phyloP scores from a whole-genome alignment of 2,113 vertebrate species.

The Larimichthys polyactis region DNA sequence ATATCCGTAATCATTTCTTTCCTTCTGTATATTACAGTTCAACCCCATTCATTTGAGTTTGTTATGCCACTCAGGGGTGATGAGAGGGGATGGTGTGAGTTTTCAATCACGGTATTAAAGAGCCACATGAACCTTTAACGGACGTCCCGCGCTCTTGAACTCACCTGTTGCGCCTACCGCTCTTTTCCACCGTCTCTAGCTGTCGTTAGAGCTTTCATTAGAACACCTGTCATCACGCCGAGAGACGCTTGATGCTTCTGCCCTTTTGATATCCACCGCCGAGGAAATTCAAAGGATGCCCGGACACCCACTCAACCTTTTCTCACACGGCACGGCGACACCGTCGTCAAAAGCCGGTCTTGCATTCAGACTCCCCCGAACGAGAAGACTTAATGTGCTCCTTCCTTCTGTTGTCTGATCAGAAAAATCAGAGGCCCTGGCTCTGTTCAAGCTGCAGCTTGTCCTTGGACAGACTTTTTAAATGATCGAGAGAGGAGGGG shows the following conservation, averaged over 20 bases:
- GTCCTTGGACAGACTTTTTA: conserved; percentile 40
- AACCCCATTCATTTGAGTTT: not conserved
- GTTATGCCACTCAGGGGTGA: not conserved
- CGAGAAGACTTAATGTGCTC: conserved; percentile 23
- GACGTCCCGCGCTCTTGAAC: conserved; percentile 20
- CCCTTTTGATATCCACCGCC: conserved; percentile 61
- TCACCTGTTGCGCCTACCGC: not conserved
- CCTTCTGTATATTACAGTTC: too few species aligned
- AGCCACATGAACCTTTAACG: not conserved
- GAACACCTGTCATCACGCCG: conserved; percentile 28
- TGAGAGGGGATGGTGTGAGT: too few species aligned
- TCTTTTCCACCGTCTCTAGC: conserved; percentile 1
- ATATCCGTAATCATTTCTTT: not conserved
- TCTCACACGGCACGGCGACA: conserved; percentile 16
- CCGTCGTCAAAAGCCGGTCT: not conserved
- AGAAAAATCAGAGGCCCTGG: conserved; percentile 37
- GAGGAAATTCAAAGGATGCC: conserved; percentile 24
- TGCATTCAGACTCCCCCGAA: conserved; percentile 21
- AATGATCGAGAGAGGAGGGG: not conserved
- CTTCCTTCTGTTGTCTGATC: conserved; percentile 42
- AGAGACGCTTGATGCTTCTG: conserved; percentile 40
- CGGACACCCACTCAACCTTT: conserved; percentile 9
- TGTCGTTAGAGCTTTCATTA: conserved; percentile 50
- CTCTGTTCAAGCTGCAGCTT: conserved; percentile 20
- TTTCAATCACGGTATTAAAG: not conserved